Conservation (phyloP, 2,797 vertebrate species). For the Peromyscus melanophrys region DNA sequence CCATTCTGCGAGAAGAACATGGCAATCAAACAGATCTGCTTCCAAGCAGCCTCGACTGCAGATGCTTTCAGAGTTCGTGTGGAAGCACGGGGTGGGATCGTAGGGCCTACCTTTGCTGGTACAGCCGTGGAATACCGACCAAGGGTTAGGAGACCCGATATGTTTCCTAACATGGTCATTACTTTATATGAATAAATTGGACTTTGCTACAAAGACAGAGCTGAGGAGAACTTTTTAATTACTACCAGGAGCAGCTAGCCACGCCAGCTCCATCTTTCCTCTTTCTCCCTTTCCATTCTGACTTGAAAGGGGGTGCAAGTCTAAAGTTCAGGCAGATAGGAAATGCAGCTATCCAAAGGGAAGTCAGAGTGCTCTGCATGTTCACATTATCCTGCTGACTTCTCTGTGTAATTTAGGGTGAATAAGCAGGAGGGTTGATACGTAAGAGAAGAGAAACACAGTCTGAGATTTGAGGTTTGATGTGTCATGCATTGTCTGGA, state of each 20-base stretch:
- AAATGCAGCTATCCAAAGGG: not conserved
- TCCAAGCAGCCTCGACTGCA: not conserved
- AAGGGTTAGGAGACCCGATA: not conserved
- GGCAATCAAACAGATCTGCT: slow-evolving; percentile 32
- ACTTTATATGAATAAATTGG: not conserved
- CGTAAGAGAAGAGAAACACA: not conserved
- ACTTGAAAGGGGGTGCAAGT: not conserved
- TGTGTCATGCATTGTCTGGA: slow-evolving; percentile 46
- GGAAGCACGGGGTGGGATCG: not conserved
- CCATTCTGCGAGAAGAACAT: not conserved
- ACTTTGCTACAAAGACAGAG: slow-evolving; percentile 24
- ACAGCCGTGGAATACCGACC: not conserved
- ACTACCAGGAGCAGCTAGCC: not conserved
- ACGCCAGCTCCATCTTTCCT: not conserved
- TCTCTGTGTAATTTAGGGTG: not conserved
- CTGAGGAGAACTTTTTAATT: not conserved
- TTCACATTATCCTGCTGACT: not conserved
- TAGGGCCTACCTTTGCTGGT: not conserved
- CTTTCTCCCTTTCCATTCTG: not conserved
- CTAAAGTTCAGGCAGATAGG: not conserved
- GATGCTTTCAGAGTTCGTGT: not conserved
- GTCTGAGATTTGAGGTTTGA: slow-evolving; percentile 24
- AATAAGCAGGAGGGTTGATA: not conserved
- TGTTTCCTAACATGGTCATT: slow-evolving; percentile 17
- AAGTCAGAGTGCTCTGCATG: not conserved